These are phyloP conservation scores for Drosophila antonietae DNA, from an alignment of 2,888 invertebrate species.

Conservation along the genomic window DNA sequence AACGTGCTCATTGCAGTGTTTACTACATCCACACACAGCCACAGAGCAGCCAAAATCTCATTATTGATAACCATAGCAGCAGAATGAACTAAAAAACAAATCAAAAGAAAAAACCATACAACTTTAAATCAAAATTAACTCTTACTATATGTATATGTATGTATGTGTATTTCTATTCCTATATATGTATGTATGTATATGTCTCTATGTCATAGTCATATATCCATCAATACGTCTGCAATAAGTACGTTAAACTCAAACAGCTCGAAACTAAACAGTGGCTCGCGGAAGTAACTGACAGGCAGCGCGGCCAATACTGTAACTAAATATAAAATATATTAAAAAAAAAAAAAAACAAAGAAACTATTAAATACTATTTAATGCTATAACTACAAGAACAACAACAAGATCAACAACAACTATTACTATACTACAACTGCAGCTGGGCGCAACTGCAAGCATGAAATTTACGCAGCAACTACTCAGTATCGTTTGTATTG, in stretches of 20 bases:
- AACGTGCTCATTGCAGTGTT: slow-evolving; percentile 84
- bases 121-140: slow-evolving; percentile 68
- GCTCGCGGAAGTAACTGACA: slow-evolving; percentile 14
- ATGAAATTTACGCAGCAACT: slow-evolving; percentile 32
- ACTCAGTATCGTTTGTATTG: slow-evolving; percentile 33
- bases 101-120: slow-evolving; percentile 2
- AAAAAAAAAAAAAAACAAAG: slow-evolving; percentile 14
- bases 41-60: slow-evolving; percentile 20
- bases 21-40: slow-evolving; percentile 18
- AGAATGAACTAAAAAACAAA: slow-evolving; percentile 41
- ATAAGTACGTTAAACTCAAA: slow-evolving; percentile 80
- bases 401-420: slow-evolving; percentile 30
- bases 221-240: slow-evolving; percentile 52
- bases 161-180: slow-evolving; percentile 25
- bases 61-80: slow-evolving; percentile 37
- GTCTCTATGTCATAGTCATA: slow-evolving; percentile 42
- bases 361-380: slow-evolving; percentile 38
- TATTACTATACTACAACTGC: slow-evolving; percentile 38
- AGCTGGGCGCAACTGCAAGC: slow-evolving; percentile 36
- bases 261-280: slow-evolving; percentile 57
- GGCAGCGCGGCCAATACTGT: slow-evolving; percentile 2
- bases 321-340: slow-evolving; percentile 23
- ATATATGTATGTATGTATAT: slow-evolving; percentile 48
- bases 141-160: slow-evolving; percentile 32
- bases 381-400: slow-evolving; percentile 32